Conservation (phyloP, 2,888 invertebrate genomes). For the Lycocerus yunnanus region DNA sequence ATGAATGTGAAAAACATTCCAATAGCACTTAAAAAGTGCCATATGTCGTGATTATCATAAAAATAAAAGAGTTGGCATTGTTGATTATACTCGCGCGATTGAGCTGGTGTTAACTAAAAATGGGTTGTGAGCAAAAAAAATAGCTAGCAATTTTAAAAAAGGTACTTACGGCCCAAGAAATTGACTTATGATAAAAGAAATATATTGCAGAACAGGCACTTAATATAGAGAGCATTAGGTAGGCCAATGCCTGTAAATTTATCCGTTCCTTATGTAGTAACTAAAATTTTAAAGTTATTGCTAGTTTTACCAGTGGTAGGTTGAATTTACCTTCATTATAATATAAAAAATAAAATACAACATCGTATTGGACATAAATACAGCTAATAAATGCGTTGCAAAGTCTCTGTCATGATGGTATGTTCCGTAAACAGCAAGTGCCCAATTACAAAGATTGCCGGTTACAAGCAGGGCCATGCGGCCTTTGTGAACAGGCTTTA, state of each 20-base stretch:
- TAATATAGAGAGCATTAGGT: constrained; percentile 65
- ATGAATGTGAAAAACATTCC: constrained; percentile 85
- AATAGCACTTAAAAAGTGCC: constrained; percentile 81
- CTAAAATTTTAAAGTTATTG: constrained; percentile 48
- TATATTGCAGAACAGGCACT: constrained; percentile 72
- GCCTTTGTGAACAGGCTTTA: constrained; percentile 58
- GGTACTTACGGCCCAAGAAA: constrained; percentile 67
- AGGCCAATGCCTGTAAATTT: constrained; percentile 64
- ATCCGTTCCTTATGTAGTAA: constrained; percentile 69
- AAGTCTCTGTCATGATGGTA: constrained; percentile 71
- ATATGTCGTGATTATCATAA: constrained; percentile 83
- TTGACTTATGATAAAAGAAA: constrained; percentile 74
- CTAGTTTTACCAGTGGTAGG: not conserved
- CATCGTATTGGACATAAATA: constrained; percentile 82
- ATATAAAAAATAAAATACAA: constrained; percentile 82
- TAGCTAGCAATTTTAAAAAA: not conserved
- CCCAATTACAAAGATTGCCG: constrained; percentile 68
- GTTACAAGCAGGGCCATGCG: constrained; percentile 63
- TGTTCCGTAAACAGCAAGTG: constrained; percentile 69
- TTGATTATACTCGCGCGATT: constrained; percentile 74
- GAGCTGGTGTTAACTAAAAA: constrained; percentile 69
- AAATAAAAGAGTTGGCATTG: constrained; percentile 72
- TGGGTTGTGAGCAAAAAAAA: not conserved
- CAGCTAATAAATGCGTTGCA: constrained; percentile 76
- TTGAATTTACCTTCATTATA: constrained; percentile 71